Evolutionary conservation across 1,140 invertebrate genomes (phyloP).

Genomic region (Drosophila equinoxialis): DNA sequence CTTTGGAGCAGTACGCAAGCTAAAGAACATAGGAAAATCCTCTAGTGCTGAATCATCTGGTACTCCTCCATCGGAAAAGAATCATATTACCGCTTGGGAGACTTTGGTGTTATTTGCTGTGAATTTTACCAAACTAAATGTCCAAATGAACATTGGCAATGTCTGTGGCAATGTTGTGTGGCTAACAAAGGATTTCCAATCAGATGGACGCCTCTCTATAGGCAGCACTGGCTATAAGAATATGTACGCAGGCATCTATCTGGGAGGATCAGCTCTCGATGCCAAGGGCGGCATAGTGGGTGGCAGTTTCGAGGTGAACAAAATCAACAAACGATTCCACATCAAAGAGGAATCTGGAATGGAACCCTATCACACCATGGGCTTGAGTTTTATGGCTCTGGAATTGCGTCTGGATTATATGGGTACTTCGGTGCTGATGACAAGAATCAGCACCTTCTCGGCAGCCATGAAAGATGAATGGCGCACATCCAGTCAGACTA

Average conservation of each 20-base stretch:
- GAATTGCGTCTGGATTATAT: conserved; percentile 97
- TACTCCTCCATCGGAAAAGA: conserved; percentile 76
- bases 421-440: conserved; percentile 97
- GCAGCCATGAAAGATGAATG: conserved; percentile 93
- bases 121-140: conserved; percentile 96
- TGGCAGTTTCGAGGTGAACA: conserved; percentile 95
- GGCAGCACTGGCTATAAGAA: conserved; percentile 97
- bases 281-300: conserved; percentile 98
- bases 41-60: conserved; percentile 76
- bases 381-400: conserved; percentile 92
- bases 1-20: conserved; percentile 82
- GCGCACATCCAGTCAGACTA: conserved; percentile 84
- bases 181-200: conserved; percentile 95
- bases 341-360: conserved; percentile 94
- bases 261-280: conserved; percentile 95
- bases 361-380: conserved; percentile 94
- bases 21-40: conserved; percentile 84
- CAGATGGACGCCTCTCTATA: conserved; percentile 95
- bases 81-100: conserved; percentile 91
- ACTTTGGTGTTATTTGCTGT: conserved; percentile 97
- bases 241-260: conserved; percentile 93
- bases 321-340: conserved; percentile 94
- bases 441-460: conserved; percentile 91
- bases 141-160: conserved; percentile 99
- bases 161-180: conserved; percentile 98